Conservation (phyloP, 2,113 vertebrate genomes). For the Ancistrus triradiatus region DNA sequence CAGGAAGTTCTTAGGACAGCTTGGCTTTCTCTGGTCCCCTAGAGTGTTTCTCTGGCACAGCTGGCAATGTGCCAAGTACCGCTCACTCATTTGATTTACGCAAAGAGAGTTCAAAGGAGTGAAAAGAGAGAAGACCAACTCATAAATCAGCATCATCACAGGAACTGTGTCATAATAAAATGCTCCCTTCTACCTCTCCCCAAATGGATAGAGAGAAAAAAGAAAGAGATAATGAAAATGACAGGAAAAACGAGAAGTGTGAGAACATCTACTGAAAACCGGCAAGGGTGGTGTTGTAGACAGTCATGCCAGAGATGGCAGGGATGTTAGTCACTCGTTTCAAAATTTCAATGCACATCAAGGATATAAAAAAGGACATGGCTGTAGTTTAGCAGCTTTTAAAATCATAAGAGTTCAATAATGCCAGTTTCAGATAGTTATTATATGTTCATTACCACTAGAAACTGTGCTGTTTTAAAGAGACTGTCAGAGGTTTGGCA, state of each 20-base stretch:
- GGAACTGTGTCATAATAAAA: constrained; percentile 37
- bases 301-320: constrained; percentile 28
- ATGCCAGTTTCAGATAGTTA: too few species aligned
- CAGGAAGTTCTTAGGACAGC: background rate
- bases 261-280: constrained; percentile 30
- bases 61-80: constrained; percentile 11
- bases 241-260: constrained; percentile 35
- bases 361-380: background rate
- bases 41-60: constrained; percentile 28
- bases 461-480: background rate
- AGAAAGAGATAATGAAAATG: constrained; percentile 12
- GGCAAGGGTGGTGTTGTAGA: constrained; percentile 23
- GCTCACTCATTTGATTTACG: constrained; percentile 22
- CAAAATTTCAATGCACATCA: constrained; percentile 5
- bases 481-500: background rate
- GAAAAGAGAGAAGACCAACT: constrained; percentile 11
- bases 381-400: background rate
- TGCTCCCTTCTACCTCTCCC: constrained; percentile 7
- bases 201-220: constrained; percentile 6
- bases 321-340: background rate
- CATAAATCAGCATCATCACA: constrained; percentile 39
- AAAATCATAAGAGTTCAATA: too few species aligned
- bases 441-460: too few species aligned
- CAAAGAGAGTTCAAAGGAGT: constrained; percentile 9
- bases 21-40: constrained; percentile 6